Percentiles rank a stretch among this genome's conserved stretches.
Evolutionary conservation across 1,140 invertebrate species (phyloP).

Genomic region (Chrysomallon squamiferum): DNA sequence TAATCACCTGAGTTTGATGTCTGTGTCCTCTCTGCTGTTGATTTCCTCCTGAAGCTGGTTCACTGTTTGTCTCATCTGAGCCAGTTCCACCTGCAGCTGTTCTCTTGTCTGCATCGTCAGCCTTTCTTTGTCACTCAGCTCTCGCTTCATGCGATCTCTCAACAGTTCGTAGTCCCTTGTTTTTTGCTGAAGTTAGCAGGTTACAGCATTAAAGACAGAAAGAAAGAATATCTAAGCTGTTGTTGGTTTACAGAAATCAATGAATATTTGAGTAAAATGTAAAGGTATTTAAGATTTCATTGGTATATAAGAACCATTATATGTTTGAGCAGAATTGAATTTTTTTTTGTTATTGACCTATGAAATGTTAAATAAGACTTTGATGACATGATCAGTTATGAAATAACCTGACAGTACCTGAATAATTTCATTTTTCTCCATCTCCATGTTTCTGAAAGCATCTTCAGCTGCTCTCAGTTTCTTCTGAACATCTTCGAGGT

Average conservation of each 20-base stretch:
- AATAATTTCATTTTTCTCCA: constrained; percentile 45
- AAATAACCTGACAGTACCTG: no score
- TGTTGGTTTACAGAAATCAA: neutral
- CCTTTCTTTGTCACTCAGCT: neutral
- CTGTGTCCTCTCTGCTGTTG: neutral
- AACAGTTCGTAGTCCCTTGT: neutral
- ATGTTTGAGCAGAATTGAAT: no score
- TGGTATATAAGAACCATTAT: no score
- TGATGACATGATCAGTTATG: no score
- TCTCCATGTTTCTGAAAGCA: constrained; percentile 37
- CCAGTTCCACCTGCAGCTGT: neutral
- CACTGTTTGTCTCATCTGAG: neutral
- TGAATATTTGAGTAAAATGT: no score
- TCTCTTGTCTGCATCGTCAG: neutral
- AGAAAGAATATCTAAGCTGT: no score
- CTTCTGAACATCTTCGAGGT: constrained; percentile 18
- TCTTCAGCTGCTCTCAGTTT: constrained; percentile 30
- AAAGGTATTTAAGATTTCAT: no score
- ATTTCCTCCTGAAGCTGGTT: neutral
- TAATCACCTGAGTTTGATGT: neutral
- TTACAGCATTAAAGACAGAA: no score
- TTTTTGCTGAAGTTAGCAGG: neutral
- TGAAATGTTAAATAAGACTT: no score
- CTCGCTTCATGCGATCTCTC: neutral
- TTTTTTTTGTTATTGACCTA: no score